Evolutionary conservation across 1,140 invertebrate genomes (phyloP), one percentile per base, ranked within the genome.

Genomic region (Gryllus bimaculatus): DNA sequence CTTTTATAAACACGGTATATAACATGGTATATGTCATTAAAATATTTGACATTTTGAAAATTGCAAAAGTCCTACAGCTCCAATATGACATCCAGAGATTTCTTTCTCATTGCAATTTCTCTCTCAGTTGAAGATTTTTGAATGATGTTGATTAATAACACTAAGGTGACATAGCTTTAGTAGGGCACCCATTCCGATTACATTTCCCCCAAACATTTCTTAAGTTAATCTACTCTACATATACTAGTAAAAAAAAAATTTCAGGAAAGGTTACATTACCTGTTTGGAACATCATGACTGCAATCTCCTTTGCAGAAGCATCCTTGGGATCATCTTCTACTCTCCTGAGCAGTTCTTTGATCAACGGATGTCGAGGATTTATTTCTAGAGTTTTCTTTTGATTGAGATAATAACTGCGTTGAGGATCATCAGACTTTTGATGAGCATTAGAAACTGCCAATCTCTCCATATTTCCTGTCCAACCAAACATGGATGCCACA

Each of bases 401-500:
- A 81, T 92, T 94, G 13, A 98, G 87, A 84, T 99, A 99, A 86
- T 97, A 98, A 75, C 89, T 90, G 81, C 94, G 92, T 82, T 96
- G 94, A 13, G 95, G 91, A 89, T 99, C 98, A 84, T 98, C 93
- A 7, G 94, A 87, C 87, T 99, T 99, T 83, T 98, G 96, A 87
- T 99, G 98, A 21, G 98, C 97, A 86, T 99, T 98, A 13, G 96
- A 96, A 81, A 96, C 89, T 78, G 97, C 97, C 76, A 99, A 90
- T 78, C 98, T 90, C 87, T 99, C 98, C 98, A 99, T 99, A 85
- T 99, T 99, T 80, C 97, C 98, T 82, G 97, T 98, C 97, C 96
- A 98, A 78, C 97, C 97, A 86, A 97, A 99, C 88, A 96, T 94
- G 80, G 93, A 94, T 74, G 98, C 97, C n/a, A 99, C 96, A 48